Conservation (phyloP, 2,888 invertebrate species). For the Drosophila merina region DNA sequence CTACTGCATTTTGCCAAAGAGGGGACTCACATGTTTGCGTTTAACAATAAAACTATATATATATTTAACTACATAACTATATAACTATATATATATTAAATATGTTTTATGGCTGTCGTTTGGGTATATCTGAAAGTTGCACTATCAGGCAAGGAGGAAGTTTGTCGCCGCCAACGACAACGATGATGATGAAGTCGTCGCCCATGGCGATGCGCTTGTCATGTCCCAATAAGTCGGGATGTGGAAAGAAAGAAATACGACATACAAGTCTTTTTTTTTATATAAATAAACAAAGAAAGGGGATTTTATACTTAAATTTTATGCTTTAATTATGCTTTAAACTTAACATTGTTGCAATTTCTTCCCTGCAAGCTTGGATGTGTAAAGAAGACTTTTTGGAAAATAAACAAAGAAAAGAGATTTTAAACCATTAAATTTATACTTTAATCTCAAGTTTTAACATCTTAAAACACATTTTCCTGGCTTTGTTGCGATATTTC, state of each 20-base stretch:
- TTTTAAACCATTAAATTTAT: no score
- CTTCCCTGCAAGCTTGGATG: no score
- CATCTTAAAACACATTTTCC: not conserved
- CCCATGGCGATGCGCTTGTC: slow-evolving; percentile 13
- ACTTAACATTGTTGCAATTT: not conserved
- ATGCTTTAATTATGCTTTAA: not conserved
- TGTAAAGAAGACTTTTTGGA: no score
- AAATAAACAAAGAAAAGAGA: no score
- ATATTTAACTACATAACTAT: slow-evolving; percentile 14
- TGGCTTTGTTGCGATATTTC: no score
- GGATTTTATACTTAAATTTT: not conserved
- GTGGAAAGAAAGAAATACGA: not conserved
- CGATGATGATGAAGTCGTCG: slow-evolving; percentile 55
- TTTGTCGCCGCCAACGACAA: slow-evolving; percentile 43
- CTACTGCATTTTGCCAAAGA: slow-evolving; percentile 3
- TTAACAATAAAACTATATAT: slow-evolving; percentile 6
- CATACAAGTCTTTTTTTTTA: not conserved
- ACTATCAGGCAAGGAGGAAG: slow-evolving; percentile 68
- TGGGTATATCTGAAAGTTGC: slow-evolving; percentile 30
- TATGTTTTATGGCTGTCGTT: slow-evolving; percentile 23
- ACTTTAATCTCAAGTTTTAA: not conserved
- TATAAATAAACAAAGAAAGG: not conserved
- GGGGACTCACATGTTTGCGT: slow-evolving; percentile 33
- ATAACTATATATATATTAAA: slow-evolving; percentile 13
- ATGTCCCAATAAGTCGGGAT: slow-evolving; percentile 15